phyloP scores from a whole-genome alignment of 2,113 vertebrate genomes.

The Cyanistes caeruleus region DNA sequence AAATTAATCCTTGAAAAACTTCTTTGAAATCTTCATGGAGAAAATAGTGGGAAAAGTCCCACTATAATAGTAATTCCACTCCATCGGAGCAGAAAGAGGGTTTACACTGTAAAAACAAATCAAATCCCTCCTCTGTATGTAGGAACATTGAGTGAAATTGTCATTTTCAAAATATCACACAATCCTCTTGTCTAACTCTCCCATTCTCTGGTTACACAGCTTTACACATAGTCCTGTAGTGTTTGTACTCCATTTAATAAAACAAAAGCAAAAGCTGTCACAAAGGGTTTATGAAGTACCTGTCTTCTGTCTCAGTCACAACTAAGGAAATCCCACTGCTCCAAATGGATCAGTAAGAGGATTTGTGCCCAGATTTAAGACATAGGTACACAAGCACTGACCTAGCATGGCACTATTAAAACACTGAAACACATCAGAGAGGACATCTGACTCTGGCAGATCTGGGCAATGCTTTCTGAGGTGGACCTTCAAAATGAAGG shows the following conservation, averaged over 20 bases:
- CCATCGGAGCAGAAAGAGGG: neutral
- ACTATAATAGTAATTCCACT: neutral
- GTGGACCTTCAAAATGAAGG: neutral
- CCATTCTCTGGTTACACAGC: neutral
- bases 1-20: neutral
- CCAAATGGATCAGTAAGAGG: neutral
- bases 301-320: neutral
- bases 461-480: neutral
- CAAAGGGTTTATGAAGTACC: neutral
- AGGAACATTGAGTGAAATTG: neutral
- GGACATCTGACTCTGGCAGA: neutral
- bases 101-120: neutral
- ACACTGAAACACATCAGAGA: neutral
- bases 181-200: neutral
- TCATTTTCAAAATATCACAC: neutral
- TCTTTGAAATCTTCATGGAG: neutral
- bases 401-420: fast-evolving
- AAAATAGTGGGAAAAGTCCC: neutral
- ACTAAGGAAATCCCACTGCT: neutral
- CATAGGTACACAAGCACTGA: neutral
- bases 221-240: neutral
- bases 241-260: neutral
- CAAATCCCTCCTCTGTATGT: neutral
- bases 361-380: neutral
- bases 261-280: neutral